Base-by-base conservation (phyloP, 1,140 invertebrate genomes). In the Aphaenogaster floridana region DNA sequence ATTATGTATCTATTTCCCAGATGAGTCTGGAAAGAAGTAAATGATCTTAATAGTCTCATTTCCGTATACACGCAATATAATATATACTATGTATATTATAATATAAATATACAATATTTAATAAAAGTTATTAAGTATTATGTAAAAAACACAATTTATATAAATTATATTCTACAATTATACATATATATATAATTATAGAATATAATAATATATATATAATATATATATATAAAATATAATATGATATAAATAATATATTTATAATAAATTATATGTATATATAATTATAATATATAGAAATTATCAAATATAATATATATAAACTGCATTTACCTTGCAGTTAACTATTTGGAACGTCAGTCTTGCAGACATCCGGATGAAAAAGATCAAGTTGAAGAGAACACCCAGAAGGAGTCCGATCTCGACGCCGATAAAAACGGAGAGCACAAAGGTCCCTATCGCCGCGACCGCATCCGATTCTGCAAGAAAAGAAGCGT, bases 331-430 rank as follows among this genome's bases (percentile, higher is more conserved):
- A 84, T 86, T 92, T 93, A 96, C 96, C 92, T 95, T 95, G 78
- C 88, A 91, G 15, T 92, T 83, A 81, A 92, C 92, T 39, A 96
- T 88, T 69, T 91, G 69, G 45, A 96, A 89, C 9, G 91, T 92
- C 34, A 96, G 96, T 80, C 95, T 93, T 0, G 96, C 94, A 78
- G 95, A 95, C 5, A 95, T 87, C 89, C 97, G 97, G 1, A 98
- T 93, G 0, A 98, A 93, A 88, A 97, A 96, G 1, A 96, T 81
- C 9, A 97, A 90, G 71, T 96, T 97, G 17, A 96, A 90, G 1
- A 95, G 85, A 5, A 97, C 96, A 6, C 97, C 97, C 77, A 97
- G 93, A 9, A 97, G 91, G 66, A 98, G 96, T 21, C 97, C 97
- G 88, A 96, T 96, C 94, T 98, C 97, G 0, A 97, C 95, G 13